Evolutionary conservation across 2,797 vertebrate genomes (phyloP).

Genomic region (Cryptoblepharus egeriae): DNA sequence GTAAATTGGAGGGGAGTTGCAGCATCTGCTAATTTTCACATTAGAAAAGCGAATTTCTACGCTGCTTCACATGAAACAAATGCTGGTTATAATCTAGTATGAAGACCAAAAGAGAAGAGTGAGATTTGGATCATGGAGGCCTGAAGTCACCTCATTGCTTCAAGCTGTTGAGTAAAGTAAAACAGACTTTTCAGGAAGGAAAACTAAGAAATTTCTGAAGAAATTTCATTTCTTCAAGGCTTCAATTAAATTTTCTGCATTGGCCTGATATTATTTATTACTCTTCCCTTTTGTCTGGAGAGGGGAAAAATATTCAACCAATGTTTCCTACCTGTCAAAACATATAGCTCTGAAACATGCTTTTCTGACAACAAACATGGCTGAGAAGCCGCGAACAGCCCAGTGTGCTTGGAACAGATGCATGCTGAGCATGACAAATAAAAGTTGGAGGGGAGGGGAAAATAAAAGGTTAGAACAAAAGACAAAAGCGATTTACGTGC

Average conservation of each 20-base stretch:
- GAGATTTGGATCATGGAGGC: background rate
- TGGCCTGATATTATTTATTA: slow-evolving; percentile 50
- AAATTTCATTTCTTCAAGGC: slow-evolving; percentile 20
- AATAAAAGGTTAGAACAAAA: slow-evolving; percentile 29
- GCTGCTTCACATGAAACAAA: background rate
- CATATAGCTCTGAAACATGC: slow-evolving; percentile 41
- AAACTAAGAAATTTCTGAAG: background rate
- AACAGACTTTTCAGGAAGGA: background rate
- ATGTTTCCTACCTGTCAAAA: slow-evolving; percentile 46
- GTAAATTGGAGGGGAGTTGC: background rate
- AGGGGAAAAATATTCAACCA: slow-evolving; percentile 33
- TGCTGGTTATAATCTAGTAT: background rate
- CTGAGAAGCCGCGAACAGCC: slow-evolving; percentile 27
- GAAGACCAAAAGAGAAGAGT: background rate
- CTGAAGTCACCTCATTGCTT: background rate
- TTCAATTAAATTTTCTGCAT: slow-evolving; percentile 28
- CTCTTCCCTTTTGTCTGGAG: slow-evolving; percentile 32
- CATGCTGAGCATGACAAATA: slow-evolving; percentile 41
- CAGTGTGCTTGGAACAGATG: slow-evolving; percentile 15
- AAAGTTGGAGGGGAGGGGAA: slow-evolving; percentile 6
- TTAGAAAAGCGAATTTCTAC: background rate
- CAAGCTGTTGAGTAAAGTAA: background rate
- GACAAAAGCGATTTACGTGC: slow-evolving; percentile 11
- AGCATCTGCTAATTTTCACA: slow-evolving; percentile 46
- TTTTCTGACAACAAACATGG: slow-evolving; percentile 44